These are phyloP conservation scores for Platichthys stellatus DNA, from an alignment of 2,113 vertebrate genomes.

Conservation along the genomic window DNA sequence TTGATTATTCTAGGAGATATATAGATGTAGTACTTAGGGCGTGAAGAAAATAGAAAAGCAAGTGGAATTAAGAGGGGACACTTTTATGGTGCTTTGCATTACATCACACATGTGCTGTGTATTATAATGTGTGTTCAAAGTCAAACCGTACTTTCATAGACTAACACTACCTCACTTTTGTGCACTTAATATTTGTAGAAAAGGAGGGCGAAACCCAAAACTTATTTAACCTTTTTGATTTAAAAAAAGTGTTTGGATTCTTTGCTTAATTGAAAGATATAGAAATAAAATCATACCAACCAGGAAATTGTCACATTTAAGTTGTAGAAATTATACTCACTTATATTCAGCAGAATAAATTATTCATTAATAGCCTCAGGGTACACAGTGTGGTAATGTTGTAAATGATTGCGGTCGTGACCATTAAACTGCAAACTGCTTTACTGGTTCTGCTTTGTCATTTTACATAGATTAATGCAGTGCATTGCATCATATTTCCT, in stretches of 20 bases:
- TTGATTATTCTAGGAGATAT: conserved; percentile 54
- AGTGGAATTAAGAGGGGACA: conserved; percentile 9
- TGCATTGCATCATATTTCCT: no score
- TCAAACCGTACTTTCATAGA: not conserved
- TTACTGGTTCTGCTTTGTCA: no score
- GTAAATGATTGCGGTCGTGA: no score
- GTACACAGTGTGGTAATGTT: no score
- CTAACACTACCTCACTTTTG: not conserved
- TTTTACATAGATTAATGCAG: no score
- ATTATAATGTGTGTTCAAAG: conserved; percentile 19
- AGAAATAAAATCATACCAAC: not conserved
- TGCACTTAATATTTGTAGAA: conserved; percentile 1
- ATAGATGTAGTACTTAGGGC: conserved; percentile 35
- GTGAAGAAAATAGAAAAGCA: conserved; percentile 11
- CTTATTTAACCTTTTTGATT: not conserved
- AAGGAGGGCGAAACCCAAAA: not conserved
- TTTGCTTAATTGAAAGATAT: not conserved
- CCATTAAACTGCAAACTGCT: no score
- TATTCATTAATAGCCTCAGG: no score
- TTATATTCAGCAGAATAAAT: no score
- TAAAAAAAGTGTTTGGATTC: not conserved
- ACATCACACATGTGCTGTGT: not conserved
- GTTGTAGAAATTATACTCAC: no score
- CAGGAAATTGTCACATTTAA: not conserved
- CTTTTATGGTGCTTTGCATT: conserved; percentile 15